Evolutionary conservation across 2,797 vertebrate genomes (phyloP).

Genomic region (Molossus alvarezi): DNA sequence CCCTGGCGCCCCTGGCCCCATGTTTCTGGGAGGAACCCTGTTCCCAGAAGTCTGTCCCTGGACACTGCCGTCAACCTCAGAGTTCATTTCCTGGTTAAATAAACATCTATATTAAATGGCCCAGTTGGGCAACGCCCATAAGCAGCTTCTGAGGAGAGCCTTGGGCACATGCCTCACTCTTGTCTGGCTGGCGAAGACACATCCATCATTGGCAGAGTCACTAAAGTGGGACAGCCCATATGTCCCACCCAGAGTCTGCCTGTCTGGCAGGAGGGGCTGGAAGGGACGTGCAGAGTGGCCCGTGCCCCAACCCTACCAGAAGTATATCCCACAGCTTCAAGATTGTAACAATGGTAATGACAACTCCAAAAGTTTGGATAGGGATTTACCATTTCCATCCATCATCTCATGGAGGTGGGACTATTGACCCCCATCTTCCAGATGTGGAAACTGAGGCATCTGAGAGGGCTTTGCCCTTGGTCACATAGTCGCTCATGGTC

Average conservation of each 20-base stretch:
- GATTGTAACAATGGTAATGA: neutral
- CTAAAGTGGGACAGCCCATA: neutral
- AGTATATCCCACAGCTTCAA: neutral
- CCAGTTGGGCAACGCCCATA: constrained; percentile 83
- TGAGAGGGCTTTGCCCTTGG: neutral
- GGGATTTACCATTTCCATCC: neutral
- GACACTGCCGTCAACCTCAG: constrained; percentile 81
- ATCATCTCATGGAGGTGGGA: neutral
- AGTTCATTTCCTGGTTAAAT: constrained; percentile 90
- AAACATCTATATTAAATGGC: constrained; percentile 88
- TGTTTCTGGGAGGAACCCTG: constrained; percentile 71
- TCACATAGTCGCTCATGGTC: neutral
- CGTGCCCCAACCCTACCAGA: neutral
- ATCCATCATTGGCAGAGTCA: constrained; percentile 79
- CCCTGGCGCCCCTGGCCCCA: constrained; percentile 46
- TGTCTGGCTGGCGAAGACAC: constrained; percentile 55
- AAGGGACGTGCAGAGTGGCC: constrained; percentile 70
- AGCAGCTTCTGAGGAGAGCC: constrained; percentile 77
- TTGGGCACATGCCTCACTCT: constrained; percentile 51
- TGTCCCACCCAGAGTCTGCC: constrained; percentile 15
- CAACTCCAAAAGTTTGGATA: neutral
- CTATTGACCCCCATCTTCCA: neutral
- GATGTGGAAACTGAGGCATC: neutral
- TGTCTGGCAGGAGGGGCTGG: constrained; percentile 18
- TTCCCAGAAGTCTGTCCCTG: constrained; percentile 87